phyloP scores from a whole-genome alignment of 2,113 vertebrate genomes.

The Centropus unirufus region DNA sequence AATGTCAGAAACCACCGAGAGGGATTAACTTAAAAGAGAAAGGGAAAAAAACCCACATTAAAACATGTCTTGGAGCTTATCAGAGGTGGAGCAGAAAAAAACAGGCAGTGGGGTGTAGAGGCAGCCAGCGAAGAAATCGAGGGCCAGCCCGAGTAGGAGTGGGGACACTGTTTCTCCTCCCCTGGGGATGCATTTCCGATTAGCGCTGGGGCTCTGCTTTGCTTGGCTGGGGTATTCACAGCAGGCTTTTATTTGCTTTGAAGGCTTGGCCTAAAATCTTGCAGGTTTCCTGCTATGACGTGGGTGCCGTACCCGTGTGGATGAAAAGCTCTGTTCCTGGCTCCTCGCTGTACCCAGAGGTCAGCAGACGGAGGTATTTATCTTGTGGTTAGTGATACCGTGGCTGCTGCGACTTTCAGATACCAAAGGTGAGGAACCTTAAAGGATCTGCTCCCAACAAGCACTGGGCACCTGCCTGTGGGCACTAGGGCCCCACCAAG shows the following conservation, averaged over 20 bases:
- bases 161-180: not conserved
- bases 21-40: slow-evolving; percentile 46
- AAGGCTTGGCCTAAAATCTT: not conserved
- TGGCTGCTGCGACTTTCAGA: not conserved
- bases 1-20: not conserved
- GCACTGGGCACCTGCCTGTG: not conserved
- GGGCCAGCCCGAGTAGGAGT: not conserved
- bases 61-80: not conserved
- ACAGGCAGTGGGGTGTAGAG: not conserved
- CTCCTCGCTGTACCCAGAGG: not conserved
- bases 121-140: not conserved
- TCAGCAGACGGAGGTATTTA: not conserved
- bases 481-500: not conserved
- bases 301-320: not conserved
- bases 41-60: not conserved
- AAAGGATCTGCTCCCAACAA: not conserved
- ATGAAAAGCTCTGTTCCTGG: not conserved
- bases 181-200: not conserved
- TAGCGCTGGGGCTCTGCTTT: accelerated
- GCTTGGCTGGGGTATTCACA: not conserved
- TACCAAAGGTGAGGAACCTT: not conserved
- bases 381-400: not conserved
- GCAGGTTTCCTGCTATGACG: not conserved
- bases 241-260: not conserved
- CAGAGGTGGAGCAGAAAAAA: not conserved